A percentile compares a stretch with the other conserved stretches of the same genome.
These are phyloP conservation scores for Nestor notabilis DNA, from an alignment of 2,113 vertebrate genomes.

Conservation along the genomic window DNA sequence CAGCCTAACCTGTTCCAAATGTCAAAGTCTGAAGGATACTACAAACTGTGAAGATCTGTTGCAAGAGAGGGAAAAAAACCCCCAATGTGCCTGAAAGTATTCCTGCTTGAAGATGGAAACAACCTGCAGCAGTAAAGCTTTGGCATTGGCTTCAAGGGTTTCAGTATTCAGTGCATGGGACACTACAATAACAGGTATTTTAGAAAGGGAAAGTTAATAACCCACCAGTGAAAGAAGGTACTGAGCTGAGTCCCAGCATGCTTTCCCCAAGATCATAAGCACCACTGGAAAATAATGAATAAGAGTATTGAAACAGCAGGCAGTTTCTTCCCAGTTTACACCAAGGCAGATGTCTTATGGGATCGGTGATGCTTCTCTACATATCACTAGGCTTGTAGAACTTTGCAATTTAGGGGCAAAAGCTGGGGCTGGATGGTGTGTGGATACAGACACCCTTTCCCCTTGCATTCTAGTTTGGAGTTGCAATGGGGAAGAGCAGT, in stretches of 20 bases:
- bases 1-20: constrained; percentile 53
- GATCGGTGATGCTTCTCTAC: neutral
- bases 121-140: too few relatives aligned
- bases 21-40: neutral
- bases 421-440: neutral
- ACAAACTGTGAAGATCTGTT: neutral
- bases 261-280: neutral
- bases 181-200: neutral
- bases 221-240: neutral
- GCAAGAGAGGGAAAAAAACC: neutral
- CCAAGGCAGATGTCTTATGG: neutral
- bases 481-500: neutral
- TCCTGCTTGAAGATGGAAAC: too few relatives aligned
- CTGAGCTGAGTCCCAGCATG: neutral
- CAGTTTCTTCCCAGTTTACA: neutral
- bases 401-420: accelerated
- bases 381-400: neutral
- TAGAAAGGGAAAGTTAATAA: neutral
- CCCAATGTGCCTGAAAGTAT: neutral
- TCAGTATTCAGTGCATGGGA: neutral
- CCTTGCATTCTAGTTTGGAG: accelerated
- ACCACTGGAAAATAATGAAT: neutral
- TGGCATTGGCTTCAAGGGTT: neutral
- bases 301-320: neutral
- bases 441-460: neutral